Conservation (phyloP, 1,140 invertebrate species). For the Drosophila azteca region DNA sequence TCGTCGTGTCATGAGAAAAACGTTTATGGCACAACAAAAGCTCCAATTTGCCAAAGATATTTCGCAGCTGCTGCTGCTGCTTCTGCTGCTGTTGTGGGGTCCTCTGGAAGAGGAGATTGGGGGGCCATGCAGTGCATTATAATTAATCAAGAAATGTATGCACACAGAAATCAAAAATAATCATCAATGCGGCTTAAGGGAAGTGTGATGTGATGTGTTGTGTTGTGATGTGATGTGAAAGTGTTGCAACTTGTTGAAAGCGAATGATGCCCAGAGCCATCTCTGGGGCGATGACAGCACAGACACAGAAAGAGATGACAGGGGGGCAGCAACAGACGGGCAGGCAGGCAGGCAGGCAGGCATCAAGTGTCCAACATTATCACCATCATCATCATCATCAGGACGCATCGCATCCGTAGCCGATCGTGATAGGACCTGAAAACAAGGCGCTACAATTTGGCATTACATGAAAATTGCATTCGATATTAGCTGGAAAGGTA, state of each 20-base stretch:
- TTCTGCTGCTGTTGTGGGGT: constrained; percentile 55
- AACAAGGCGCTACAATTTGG: constrained; percentile 76
- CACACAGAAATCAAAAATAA: constrained; percentile 74
- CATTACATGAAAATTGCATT: constrained; percentile 75
- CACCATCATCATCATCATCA: constrained; percentile 48
- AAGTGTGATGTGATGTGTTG: too few species aligned
- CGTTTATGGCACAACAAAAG: constrained; percentile 67
- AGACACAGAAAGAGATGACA: background rate
- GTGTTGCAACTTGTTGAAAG: constrained; percentile 52
- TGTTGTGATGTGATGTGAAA: constrained; percentile 58
- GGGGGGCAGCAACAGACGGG: background rate
- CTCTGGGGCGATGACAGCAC: constrained; percentile 32
- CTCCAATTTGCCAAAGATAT: constrained; percentile 57
- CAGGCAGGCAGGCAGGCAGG: constrained; percentile 1
- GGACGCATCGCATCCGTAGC: background rate
- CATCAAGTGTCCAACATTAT: constrained; percentile 49
- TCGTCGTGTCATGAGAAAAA: constrained; percentile 65
- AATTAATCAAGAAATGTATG: constrained; percentile 77
- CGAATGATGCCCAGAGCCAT: constrained; percentile 42
- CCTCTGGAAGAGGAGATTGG: constrained; percentile 7
- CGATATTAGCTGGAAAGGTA: constrained; percentile 50
- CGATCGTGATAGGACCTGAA: constrained; percentile 47
- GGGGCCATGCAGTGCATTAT: constrained; percentile 44
- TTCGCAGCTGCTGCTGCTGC: constrained; percentile 62
- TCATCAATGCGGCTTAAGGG: constrained; percentile 64